Evolutionary conservation across 2,888 invertebrate genomes (phyloP).

Genomic region (Chironomus riparius): DNA sequence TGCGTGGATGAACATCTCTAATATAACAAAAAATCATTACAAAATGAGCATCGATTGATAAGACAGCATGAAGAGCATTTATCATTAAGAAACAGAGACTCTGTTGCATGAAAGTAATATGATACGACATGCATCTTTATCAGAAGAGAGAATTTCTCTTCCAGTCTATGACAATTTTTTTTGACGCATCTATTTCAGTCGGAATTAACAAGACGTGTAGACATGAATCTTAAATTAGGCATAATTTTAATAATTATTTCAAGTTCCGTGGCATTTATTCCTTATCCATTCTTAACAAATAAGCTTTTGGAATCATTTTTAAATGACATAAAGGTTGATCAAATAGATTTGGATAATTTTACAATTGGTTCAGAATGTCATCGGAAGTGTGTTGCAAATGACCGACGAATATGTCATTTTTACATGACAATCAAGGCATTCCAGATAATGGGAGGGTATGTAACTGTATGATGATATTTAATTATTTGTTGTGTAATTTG

Average conservation of each 20-base stretch:
- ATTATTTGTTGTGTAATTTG: not conserved
- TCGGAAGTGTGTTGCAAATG: conserved; percentile 31
- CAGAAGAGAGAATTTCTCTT: too few relatives aligned
- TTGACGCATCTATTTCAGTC: too few relatives aligned
- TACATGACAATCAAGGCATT: conserved; percentile 42
- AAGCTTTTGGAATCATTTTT: not conserved
- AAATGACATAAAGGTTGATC: not conserved
- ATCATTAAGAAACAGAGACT: too few relatives aligned
- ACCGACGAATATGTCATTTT: conserved; percentile 39
- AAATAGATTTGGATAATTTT: not conserved
- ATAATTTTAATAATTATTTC: not conserved
- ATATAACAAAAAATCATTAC: too few relatives aligned
- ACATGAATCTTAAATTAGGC: not conserved
- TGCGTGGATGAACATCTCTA: too few relatives aligned
- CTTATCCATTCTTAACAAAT: conserved; percentile 4
- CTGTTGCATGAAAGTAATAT: too few relatives aligned
- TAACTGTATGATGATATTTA: not conserved
- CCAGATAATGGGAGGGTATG: conserved; percentile 38
- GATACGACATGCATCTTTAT: too few relatives aligned
- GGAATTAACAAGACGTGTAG: too few relatives aligned
- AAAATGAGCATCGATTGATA: too few relatives aligned
- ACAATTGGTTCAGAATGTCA: conserved; percentile 33
- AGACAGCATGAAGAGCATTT: too few relatives aligned
- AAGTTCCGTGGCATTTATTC: not conserved
- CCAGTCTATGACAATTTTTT: too few relatives aligned